Conservation (phyloP, 2,113 vertebrate genomes). For the Sinosuthora webbiana region DNA sequence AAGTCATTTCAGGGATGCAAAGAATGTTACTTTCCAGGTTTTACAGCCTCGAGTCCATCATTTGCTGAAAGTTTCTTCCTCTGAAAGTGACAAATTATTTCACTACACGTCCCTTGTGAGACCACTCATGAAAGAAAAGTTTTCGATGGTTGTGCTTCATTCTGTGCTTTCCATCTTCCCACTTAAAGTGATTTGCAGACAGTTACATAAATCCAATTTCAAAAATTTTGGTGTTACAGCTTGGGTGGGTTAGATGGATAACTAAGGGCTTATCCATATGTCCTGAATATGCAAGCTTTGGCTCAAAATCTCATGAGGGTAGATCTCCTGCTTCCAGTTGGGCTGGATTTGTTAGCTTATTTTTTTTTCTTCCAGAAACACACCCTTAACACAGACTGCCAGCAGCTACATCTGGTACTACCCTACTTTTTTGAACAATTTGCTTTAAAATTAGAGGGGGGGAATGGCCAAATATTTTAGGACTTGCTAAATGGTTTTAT, state of each 20-base stretch:
- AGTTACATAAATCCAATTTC: constrained; percentile 9
- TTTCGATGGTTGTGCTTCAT: neutral
- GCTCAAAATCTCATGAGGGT: constrained; percentile 26
- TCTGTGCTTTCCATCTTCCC: neutral
- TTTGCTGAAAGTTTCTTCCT: constrained; percentile 11
- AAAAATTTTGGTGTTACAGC: neutral
- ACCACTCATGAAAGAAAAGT: neutral
- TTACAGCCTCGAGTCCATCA: neutral
- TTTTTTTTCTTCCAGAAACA: constrained; percentile 43
- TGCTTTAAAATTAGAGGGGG: constrained; percentile 35
- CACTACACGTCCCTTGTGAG: neutral
- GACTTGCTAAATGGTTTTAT: constrained; percentile 26
- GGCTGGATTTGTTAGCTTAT: neutral
- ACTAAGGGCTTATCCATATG: constrained; percentile 10
- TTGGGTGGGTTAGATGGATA: constrained; percentile 25
- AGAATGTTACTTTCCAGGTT: constrained; percentile 46
- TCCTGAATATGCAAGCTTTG: constrained; percentile 22
- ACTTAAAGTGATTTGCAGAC: neutral
- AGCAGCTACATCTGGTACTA: constrained; percentile 58
- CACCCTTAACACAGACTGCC: constrained; percentile 24
- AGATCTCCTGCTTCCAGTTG: constrained; percentile 36
- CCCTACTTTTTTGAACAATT: constrained; percentile 26
- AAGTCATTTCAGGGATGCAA: neutral
- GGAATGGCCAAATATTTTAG: constrained; percentile 14
- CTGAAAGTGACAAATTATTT: neutral